Evolutionary conservation across 2,797 vertebrate genomes (phyloP).

Genomic region (Leptoclinus maculatus): DNA sequence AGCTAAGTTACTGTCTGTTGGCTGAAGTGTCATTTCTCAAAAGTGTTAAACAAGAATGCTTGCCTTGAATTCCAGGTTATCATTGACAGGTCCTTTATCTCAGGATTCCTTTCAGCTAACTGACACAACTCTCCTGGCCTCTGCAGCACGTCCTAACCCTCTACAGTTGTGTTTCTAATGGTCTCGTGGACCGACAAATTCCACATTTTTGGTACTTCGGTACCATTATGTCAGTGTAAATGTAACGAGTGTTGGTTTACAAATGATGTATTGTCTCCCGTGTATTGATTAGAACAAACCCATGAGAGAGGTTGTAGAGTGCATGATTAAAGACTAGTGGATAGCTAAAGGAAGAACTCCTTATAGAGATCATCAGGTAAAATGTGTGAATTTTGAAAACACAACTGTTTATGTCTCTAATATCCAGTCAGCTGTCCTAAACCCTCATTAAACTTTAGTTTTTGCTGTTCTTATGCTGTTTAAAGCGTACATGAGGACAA

Average conservation of each 20-base stretch:
- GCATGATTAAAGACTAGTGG: slow-evolving; percentile 41
- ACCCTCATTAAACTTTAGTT: too few relatives aligned
- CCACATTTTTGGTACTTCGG: slow-evolving; percentile 67
- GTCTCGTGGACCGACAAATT: slow-evolving; percentile 55
- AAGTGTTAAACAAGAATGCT: slow-evolving; percentile 21
- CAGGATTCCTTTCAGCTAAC: slow-evolving; percentile 72
- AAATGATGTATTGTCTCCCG: slow-evolving; percentile 49
- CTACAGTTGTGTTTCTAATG: slow-evolving; percentile 57
- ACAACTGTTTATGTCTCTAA: too few relatives aligned
- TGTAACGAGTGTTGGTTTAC: slow-evolving; percentile 47
- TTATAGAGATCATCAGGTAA: not conserved
- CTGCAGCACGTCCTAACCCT: slow-evolving; percentile 56
- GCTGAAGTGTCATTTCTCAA: slow-evolving; percentile 7
- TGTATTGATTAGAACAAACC: slow-evolving; percentile 20
- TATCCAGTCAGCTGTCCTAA: too few relatives aligned
- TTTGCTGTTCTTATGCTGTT: too few relatives aligned
- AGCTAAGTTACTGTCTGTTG: too few relatives aligned
- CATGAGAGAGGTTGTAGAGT: slow-evolving; percentile 37
- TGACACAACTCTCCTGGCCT: slow-evolving; percentile 52
- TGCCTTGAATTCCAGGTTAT: slow-evolving; percentile 44
- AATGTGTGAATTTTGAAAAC: too few relatives aligned
- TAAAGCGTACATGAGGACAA: not conserved
- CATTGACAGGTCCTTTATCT: slow-evolving; percentile 64
- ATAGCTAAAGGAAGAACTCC: slow-evolving; percentile 11
- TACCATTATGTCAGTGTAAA: slow-evolving; percentile 37